Percentiles rank a stretch among this genome's conserved stretches.
These are phyloP conservation scores for Limnephilus lunatus DNA, from an alignment of 2,888 invertebrate species.

Conservation along the genomic window DNA sequence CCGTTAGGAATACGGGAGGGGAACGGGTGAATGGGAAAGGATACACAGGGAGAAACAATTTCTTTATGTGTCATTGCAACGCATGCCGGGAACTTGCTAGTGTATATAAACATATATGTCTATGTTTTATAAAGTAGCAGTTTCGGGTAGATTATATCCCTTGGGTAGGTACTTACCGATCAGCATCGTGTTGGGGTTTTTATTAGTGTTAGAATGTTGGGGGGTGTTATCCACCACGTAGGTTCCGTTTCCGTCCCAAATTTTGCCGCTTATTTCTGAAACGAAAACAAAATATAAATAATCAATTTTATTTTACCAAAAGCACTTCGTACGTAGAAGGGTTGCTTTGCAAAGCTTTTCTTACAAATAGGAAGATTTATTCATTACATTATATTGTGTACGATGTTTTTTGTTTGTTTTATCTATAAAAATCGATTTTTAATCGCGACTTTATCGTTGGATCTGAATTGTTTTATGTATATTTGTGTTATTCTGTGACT, in stretches of 20 bases:
- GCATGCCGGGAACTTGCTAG: no score
- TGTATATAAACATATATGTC: no score
- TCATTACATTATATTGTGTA: no score
- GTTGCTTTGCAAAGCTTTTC: no score
- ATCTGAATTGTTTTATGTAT: background rate
- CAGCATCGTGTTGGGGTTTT: slow-evolving; percentile 58
- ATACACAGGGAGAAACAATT: no score
- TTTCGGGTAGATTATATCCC: no score
- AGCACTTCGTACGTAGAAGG: background rate
- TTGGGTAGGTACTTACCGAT: slow-evolving; percentile 57
- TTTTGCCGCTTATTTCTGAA: slow-evolving; percentile 63
- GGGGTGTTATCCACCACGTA: slow-evolving; percentile 61
- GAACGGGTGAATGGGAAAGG: no score
- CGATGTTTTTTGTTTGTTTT: no score
- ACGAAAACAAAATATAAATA: slow-evolving; percentile 52
- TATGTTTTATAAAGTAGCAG: background rate
- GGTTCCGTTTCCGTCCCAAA: slow-evolving; percentile 66
- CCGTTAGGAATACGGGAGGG: no score
- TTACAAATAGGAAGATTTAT: background rate
- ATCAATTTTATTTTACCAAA: slow-evolving; percentile 4
- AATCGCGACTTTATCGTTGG: background rate
- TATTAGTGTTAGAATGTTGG: slow-evolving; percentile 54
- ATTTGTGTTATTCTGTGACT: background rate
- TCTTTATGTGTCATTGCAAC: no score
- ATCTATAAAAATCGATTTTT: background rate